A percentile compares a stretch with the other conserved stretches of the same genome.
Conservation (phyloP, 2,113 vertebrate species). For the Vimba vimba region DNA sequence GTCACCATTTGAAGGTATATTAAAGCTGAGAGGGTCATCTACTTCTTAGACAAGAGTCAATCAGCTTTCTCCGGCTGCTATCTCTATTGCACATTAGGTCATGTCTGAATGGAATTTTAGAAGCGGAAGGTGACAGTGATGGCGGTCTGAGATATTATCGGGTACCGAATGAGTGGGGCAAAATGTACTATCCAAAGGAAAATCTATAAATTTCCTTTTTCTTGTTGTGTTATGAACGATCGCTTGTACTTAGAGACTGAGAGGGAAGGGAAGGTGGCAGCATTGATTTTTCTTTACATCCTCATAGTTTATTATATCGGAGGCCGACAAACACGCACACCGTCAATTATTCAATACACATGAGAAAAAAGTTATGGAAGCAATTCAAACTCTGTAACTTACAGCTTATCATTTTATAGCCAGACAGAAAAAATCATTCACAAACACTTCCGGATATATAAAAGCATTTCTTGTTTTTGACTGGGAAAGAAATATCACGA, state of each 20-base stretch:
- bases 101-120: constrained; percentile 25
- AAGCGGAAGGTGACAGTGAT: not conserved
- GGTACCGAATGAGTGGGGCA: not conserved
- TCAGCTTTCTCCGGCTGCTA: not conserved
- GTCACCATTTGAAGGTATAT: not conserved
- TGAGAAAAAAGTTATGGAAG: constrained; percentile 28
- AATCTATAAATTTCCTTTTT: constrained; percentile 21
- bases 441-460: not conserved
- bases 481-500: not conserved
- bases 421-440: not conserved
- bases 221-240: constrained; percentile 24
- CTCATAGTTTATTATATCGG: constrained; percentile 27
- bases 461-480: not conserved
- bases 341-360: constrained; percentile 42
- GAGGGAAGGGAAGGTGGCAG: not conserved
- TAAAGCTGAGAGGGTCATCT: constrained; percentile 14
- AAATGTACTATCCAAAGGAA: constrained; percentile 22
- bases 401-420: constrained; percentile 39
- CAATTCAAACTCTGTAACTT: constrained; percentile 35
- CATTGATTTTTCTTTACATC: constrained; percentile 28
- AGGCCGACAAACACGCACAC: constrained; percentile 2
- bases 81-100: constrained; percentile 17
- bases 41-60: not conserved
- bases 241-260: constrained; percentile 5
- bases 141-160: not conserved